A percentile compares a stretch with the other conserved stretches of the same genome.
phyloP scores from a whole-genome alignment of 2,797 vertebrate species.

The Acrossocheilus wenchowensis region DNA sequence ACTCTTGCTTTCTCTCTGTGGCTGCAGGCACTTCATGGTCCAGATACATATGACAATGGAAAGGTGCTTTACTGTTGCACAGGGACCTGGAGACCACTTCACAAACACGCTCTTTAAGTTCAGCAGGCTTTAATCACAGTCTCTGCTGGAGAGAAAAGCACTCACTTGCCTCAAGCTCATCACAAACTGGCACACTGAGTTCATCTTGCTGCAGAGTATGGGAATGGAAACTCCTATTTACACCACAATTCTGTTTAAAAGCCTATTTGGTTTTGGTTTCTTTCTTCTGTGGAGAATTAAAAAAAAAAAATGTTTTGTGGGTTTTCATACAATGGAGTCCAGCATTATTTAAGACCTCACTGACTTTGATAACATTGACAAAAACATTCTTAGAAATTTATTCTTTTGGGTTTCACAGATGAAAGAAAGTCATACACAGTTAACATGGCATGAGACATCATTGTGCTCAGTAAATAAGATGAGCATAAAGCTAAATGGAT shows the following conservation, averaged over 20 bases:
- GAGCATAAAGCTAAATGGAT: not conserved
- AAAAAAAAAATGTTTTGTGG: not conserved
- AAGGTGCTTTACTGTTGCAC: constrained; percentile 52
- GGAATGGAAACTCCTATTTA: constrained; percentile 49
- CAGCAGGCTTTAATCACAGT: constrained; percentile 58
- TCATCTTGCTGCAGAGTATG: constrained; percentile 2
- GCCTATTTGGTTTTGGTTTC: constrained; percentile 31
- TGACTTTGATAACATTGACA: not conserved
- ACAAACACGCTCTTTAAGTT: constrained; percentile 42
- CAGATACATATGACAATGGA: constrained; percentile 55
- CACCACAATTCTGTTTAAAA: constrained; percentile 50
- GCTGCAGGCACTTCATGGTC: constrained; percentile 53
- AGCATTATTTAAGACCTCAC: not conserved
- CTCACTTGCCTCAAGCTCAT: constrained; percentile 43
- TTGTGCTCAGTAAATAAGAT: not conserved
- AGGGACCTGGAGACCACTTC: constrained; percentile 55
- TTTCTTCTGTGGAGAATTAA: not conserved
- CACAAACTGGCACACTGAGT: constrained; percentile 40
- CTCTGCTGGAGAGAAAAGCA: constrained; percentile 49
- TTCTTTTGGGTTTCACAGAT: not conserved
- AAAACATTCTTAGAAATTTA: not conserved
- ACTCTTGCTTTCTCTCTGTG: constrained; percentile 22
- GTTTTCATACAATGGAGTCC: not conserved
- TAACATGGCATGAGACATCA: not conserved
- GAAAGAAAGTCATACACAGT: not conserved